These are phyloP conservation scores for Brachystomella parvula DNA, from an alignment of 1,140 invertebrate species.

Conservation along the genomic window DNA sequence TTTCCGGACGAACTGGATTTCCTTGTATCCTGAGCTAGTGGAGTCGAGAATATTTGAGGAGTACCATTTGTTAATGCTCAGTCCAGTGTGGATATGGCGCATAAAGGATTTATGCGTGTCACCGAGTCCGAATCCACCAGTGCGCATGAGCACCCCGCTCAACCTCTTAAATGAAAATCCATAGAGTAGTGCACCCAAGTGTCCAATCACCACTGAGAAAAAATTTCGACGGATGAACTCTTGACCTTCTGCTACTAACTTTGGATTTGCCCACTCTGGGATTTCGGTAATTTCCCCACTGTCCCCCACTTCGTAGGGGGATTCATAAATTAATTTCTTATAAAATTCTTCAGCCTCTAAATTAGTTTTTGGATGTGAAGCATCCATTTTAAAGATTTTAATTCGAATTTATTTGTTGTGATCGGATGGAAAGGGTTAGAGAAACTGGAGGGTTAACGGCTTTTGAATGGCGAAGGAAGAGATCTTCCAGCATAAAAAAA, in stretches of 20 bases:
- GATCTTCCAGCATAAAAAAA: too few species aligned
- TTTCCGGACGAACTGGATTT: conserved; percentile 15
- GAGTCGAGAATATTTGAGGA: background rate
- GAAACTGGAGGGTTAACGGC: too few species aligned
- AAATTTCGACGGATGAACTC: conserved; percentile 27
- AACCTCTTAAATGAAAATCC: conserved; percentile 20
- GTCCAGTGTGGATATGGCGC: conserved; percentile 7
- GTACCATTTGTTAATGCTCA: conserved; percentile 13
- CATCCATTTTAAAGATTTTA: too few species aligned
- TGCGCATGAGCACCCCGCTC: conserved; percentile 18
- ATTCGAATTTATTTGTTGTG: too few species aligned
- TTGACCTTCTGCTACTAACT: conserved; percentile 26
- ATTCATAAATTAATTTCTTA: background rate
- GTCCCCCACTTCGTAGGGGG: background rate
- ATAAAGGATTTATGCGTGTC: background rate
- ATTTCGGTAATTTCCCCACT: background rate
- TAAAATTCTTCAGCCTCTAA: background rate
- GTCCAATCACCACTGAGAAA: conserved; percentile 8
- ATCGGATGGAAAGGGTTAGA: too few species aligned
- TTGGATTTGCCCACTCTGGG: conserved; percentile 19
- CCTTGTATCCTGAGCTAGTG: background rate
- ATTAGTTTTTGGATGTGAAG: background rate
- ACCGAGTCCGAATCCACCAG: conserved; percentile 6
- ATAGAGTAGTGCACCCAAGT: conserved; percentile 6
- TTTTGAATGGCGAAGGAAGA: too few species aligned